Conservation (phyloP, 2,888 invertebrate species). For the Parnassius mnemosyne region DNA sequence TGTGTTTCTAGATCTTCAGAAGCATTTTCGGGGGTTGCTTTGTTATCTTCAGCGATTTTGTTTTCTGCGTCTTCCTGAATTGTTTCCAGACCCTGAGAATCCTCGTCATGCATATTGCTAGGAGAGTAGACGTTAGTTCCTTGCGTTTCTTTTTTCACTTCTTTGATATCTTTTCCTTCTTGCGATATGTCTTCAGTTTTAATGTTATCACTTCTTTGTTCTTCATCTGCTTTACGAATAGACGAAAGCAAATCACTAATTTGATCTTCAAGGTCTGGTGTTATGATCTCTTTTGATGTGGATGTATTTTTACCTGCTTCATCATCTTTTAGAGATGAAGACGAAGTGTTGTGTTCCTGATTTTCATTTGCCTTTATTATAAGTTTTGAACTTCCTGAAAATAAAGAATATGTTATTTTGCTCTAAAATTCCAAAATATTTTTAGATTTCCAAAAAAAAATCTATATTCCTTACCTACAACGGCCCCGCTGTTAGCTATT, state of each 20-base stretch:
- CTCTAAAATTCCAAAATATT: background rate
- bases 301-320: background rate
- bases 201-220: background rate
- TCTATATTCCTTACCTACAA: conserved; percentile 46
- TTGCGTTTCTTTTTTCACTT: conserved; percentile 5
- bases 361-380: conserved; percentile 46
- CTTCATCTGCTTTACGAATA: conserved; percentile 44
- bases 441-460: background rate
- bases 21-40: background rate
- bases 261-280: conserved; percentile 47
- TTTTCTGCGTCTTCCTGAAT: conserved; percentile 11
- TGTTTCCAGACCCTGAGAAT: conserved; percentile 4
- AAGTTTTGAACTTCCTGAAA: conserved; percentile 46
- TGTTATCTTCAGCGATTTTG: background rate
- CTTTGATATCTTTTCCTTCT: conserved; percentile 18
- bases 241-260: conserved; percentile 52
- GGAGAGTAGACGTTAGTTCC: conserved; percentile 7
- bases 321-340: conserved; percentile 16
- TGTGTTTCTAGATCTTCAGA: conserved; percentile 4
- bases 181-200: conserved; percentile 14
- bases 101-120: background rate
- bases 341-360: conserved; percentile 9
- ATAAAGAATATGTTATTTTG: conserved; percentile 12
- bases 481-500: conserved; percentile 46
- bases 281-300: conserved; percentile 14